Evolutionary conservation across 2,888 invertebrate species (phyloP).

Genomic region (Ochropacha duplaris): DNA sequence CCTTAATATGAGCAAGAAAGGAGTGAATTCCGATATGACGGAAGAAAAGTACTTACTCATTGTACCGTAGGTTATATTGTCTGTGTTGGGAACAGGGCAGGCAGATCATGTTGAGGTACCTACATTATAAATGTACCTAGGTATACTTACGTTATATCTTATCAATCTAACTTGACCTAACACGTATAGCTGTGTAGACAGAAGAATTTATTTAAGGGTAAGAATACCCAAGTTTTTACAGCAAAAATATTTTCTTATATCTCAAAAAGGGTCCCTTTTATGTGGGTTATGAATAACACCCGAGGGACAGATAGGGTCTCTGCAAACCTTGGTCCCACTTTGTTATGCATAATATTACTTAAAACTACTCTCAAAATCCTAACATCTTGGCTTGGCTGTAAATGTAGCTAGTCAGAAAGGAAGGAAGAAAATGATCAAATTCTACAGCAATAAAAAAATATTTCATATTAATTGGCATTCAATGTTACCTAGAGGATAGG

Average conservation of each 20-base stretch:
- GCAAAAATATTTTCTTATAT: conserved; percentile 50
- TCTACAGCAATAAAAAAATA: too few species aligned
- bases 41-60: too few species aligned
- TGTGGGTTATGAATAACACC: conserved; percentile 64
- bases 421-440: too few species aligned
- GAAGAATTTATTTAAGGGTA: neutral
- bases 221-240: conserved; percentile 23
- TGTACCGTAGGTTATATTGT: too few species aligned
- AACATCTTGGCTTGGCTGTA: neutral
- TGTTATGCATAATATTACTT: conserved; percentile 44
- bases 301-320: conserved; percentile 35
- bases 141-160: conserved; percentile 4
- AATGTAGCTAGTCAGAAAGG: neutral
- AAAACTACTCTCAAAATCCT: conserved; percentile 7
- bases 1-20: too few species aligned
- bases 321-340: conserved; percentile 28
- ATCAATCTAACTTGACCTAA: conserved; percentile 9
- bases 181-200: neutral
- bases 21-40: too few species aligned
- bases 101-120: too few species aligned
- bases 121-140: too few species aligned
- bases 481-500: too few species aligned
- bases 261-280: conserved; percentile 49
- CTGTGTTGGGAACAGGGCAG: too few species aligned
- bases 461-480: too few species aligned